These are phyloP conservation scores for Toxotes jaculatrix DNA, from an alignment of 2,113 vertebrate genomes.

Conservation along the genomic window DNA sequence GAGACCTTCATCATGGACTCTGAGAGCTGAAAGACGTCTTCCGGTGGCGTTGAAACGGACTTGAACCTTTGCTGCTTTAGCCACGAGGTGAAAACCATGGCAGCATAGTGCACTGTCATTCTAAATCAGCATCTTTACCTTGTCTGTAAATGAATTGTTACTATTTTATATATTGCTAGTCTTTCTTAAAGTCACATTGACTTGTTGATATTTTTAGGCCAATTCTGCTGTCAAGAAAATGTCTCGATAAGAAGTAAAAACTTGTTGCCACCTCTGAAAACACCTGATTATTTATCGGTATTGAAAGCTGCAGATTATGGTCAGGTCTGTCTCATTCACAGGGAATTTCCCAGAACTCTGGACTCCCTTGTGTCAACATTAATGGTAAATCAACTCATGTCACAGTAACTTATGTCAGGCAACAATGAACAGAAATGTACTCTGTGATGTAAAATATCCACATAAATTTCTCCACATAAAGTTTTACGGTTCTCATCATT, in stretches of 20 bases:
- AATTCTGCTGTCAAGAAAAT: not conserved
- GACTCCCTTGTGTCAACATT: not conserved
- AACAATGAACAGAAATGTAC: not conserved
- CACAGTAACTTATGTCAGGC: not conserved
- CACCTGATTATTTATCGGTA: not conserved
- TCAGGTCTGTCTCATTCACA: not conserved
- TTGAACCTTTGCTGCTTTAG: not conserved
- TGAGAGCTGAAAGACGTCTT: constrained; percentile 73
- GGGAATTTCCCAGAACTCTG: not conserved
- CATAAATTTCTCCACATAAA: not conserved
- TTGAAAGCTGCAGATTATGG: not conserved
- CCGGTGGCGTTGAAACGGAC: not conserved
- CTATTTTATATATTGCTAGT: constrained; percentile 10
- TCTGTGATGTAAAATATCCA: not conserved
- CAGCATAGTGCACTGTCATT: not conserved
- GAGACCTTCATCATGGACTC: constrained; percentile 95
- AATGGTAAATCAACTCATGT: not conserved
- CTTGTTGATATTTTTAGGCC: constrained; percentile 15
- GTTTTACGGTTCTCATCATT: not conserved
- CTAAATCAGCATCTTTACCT: not conserved
- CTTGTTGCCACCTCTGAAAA: not conserved
- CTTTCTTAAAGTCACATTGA: constrained; percentile 45
- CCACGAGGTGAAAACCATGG: not conserved
- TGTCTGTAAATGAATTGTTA: not conserved
- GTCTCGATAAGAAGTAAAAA: constrained; percentile 17